Base-by-base conservation (phyloP, 2,888 invertebrate species). In the Imbricaverruca yamaguchii region DNA sequence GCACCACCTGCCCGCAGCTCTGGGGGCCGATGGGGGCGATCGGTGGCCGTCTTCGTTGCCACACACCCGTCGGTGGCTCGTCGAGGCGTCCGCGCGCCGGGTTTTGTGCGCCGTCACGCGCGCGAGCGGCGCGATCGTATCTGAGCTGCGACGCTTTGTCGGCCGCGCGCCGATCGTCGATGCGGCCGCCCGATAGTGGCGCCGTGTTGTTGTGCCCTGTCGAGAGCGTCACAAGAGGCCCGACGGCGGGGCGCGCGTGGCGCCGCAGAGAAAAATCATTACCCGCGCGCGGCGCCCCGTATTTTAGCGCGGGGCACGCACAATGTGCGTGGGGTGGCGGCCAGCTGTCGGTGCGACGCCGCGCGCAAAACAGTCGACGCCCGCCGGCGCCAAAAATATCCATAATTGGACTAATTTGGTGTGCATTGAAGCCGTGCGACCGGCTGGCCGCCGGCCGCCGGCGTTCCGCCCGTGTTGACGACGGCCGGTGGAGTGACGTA, bases 321-420 rank as follows among this genome's bases (percentile, higher is more conserved):
- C 65, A 65, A 65, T 65, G 65, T 65, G 65, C 65, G 65, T 65
- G 23, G 65, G 65, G 65, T 65, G 65, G 65, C 65, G 65, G n/a
- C 65, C 65, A 65, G 65, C 65, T 65, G 65, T 23, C 3, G 21
- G 23, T n/a, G 23, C 65, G 23, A 9, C 23, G 23, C 21, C 65
- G 65, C 65, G n/a, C n/a, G n/a, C 61, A 65, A 65, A 65, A 65
- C 65, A 65, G 21, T 11, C 23, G 13, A 15, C 65, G 65, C 11
- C 23, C 65, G 23, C 65, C 23, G 65, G 23, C 65, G 65, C 65
- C 65, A 65, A 65, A 65, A 65, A 65, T 65, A 65, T 65, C 65
- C 65, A 65, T 65, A 65, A 65, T 65, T 65, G 65, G 65, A 65
- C 65, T 65, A 65, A 65, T 65, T 65, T 65, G 65, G 65, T 21